Evolutionary conservation across 2,888 invertebrate genomes (phyloP), one percentile per base, ranked within the genome.

Genomic region (Chrysopilus asiliformis): DNA sequence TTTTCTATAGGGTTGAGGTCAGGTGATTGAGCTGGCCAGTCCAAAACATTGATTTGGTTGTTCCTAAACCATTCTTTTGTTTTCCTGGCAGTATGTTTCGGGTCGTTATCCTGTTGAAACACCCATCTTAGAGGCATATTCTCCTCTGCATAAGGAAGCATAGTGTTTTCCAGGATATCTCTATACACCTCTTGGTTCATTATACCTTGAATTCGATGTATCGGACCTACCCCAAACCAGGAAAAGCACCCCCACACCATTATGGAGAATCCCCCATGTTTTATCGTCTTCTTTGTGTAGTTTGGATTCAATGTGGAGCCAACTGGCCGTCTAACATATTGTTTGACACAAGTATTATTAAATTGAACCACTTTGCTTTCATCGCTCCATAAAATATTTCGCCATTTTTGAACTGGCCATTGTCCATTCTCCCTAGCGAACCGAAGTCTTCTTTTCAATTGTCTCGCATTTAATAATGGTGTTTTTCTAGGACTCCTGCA

Each of bases 1-100:
- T 42, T 39, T 28, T 32, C 34, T 14, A 40, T 42, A 9, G 34
- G 32, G 34, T 42, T 37, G 24, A 28, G 39, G 33, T 32, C 36
- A 17, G 33, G 35, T 5, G 28, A 41, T 24, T 38, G 42, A 8
- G 34, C 32, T 26, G 42, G 37, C 37, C 39, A 36, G 20, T 37
- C 28, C 29, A 37, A 22, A 6, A 34, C 34, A 10, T 34, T 17
- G 3, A 31, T 22, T 15, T 22, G 9, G 17, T 29, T 26, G 10
- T 12, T 15, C 14, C 5, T 8, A 19, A 36, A 32, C 15, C 28
- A 40, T 6, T 36, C 9, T 17, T 36, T 28, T 8, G 29, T 36
- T 14, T 3, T 16, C 4, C 17, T 15, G 28, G 18, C 27, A 2
- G 38, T 31, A 12, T 42, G 39, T 17, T 31, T 31, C 8, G 31